Percentiles rank a stretch among this genome's conserved stretches.
These are phyloP conservation scores for Hedya salicella DNA, from an alignment of 2,888 invertebrate species.

Conservation along the genomic window DNA sequence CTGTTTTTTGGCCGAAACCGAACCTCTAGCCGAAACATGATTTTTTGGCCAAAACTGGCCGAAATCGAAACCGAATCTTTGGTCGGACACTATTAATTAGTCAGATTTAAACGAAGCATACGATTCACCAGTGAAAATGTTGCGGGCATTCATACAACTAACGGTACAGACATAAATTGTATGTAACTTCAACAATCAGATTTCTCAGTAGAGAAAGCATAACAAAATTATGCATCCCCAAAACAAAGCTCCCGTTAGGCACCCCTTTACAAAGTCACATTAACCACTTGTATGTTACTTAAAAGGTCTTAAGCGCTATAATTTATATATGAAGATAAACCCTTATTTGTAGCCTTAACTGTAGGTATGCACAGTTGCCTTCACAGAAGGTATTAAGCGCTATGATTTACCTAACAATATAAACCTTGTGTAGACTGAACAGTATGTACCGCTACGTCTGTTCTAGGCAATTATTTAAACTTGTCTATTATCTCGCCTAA, in stretches of 20 bases:
- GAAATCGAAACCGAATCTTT: too few relatives aligned
- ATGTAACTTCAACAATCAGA: conserved; percentile 61
- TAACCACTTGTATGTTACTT: conserved; percentile 61
- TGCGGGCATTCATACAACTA: not conserved
- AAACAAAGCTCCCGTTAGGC: conserved; percentile 60
- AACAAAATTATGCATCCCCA: conserved; percentile 73
- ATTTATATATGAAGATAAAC: not conserved
- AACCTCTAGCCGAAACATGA: too few relatives aligned
- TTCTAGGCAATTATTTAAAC: conserved; percentile 50
- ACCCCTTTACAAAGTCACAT: conserved; percentile 76
- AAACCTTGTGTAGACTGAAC: not conserved
- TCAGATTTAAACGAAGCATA: too few relatives aligned
- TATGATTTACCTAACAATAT: not conserved
- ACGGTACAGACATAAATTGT: conserved; percentile 24
- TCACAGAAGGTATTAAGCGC: too few relatives aligned
- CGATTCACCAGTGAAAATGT: too few relatives aligned
- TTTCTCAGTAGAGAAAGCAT: conserved; percentile 69
- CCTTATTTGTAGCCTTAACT: not conserved
- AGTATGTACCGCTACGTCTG: conserved; percentile 50
- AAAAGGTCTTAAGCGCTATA: conserved; percentile 12
- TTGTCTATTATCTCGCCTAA: conserved; percentile 68
- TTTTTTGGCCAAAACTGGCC: too few relatives aligned
- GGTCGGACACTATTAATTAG: too few relatives aligned
- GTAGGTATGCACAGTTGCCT: not conserved
- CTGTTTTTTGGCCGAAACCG: too few relatives aligned